Evolutionary conservation across 2,113 vertebrate species (phyloP).

Genomic region (Hippocampus barbouri): DNA sequence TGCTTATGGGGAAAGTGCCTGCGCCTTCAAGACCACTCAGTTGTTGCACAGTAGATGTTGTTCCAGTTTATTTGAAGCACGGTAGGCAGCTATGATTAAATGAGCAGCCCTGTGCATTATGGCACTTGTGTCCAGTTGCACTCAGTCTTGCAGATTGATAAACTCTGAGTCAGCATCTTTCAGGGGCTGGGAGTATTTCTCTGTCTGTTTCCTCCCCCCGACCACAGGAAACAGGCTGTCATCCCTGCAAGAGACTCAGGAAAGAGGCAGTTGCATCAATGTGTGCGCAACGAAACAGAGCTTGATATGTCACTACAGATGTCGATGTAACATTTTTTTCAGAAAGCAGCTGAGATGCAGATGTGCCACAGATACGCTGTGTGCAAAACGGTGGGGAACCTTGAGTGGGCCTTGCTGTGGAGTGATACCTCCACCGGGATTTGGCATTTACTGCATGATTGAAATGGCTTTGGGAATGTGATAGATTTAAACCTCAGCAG

Average conservation of each 20-base stretch:
- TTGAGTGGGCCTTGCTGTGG: constrained; percentile 38
- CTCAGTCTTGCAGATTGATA: constrained; percentile 59
- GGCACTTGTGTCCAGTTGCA: constrained; percentile 59
- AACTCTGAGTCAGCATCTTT: constrained; percentile 60
- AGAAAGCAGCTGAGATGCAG: constrained; percentile 32
- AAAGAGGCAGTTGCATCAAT: neutral
- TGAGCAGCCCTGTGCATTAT: constrained; percentile 31
- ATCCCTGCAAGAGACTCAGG: constrained; percentile 32
- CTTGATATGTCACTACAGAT: constrained; percentile 5
- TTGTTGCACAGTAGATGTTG: constrained; percentile 11
- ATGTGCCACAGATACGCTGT: constrained; percentile 17
- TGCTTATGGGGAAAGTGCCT: constrained; percentile 20
- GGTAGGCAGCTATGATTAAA: constrained; percentile 46
- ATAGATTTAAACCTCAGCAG: constrained; percentile 31
- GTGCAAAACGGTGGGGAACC: constrained; percentile 18
- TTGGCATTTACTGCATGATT: constrained; percentile 64
- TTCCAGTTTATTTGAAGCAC: constrained; percentile 36
- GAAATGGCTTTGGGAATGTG: constrained; percentile 49
- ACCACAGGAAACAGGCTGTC: constrained; percentile 58
- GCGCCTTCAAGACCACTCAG: neutral
- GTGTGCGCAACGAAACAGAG: neutral
- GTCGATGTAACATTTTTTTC: constrained; percentile 18
- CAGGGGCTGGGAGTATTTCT: constrained; percentile 31
- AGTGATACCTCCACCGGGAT: constrained; percentile 56
- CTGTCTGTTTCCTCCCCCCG: constrained; percentile 47